Conservation (phyloP, 2,888 invertebrate species). For the Mesorhabditis spiculigera region DNA sequence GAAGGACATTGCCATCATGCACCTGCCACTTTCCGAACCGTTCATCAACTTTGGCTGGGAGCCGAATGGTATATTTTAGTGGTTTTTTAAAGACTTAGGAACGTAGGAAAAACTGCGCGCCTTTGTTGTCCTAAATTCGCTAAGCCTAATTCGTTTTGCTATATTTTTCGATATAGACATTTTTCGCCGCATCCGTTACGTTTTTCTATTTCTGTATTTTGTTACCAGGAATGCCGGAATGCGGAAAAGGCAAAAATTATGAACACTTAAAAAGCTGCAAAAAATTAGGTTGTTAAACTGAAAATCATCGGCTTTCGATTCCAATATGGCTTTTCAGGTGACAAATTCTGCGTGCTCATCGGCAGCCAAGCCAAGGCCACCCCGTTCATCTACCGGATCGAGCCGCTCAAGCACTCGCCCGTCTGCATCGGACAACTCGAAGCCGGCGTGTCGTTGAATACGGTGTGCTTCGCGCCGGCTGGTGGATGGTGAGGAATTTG, state of each 20-base stretch:
- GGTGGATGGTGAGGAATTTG: neutral
- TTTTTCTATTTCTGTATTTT: too few relatives aligned
- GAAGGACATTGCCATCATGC: conserved; percentile 90
- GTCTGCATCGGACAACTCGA: conserved; percentile 47
- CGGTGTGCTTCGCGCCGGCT: conserved; percentile 34
- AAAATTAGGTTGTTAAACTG: neutral
- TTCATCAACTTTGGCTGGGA: conserved; percentile 90
- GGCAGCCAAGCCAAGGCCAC: conserved; percentile 64
- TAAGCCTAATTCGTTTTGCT: too few relatives aligned
- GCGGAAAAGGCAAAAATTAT: too few relatives aligned
- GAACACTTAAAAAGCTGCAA: neutral
- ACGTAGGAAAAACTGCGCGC: neutral
- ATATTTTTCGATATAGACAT: too few relatives aligned
- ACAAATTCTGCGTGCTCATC: conserved; percentile 92
- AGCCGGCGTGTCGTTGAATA: conserved; percentile 50
- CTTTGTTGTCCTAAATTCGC: too few relatives aligned
- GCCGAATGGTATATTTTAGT: conserved; percentile 64
- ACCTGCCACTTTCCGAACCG: conserved; percentile 81
- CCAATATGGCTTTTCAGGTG: conserved; percentile 69
- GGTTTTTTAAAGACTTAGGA: neutral
- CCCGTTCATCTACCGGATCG: conserved; percentile 51
- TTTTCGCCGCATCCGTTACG: too few relatives aligned
- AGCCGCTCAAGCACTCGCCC: conserved; percentile 47
- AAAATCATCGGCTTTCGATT: neutral
- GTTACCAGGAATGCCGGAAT: too few relatives aligned